Evolutionary conservation across 2,888 invertebrate species (phyloP), one percentile per base, ranked within the genome.

Genomic region (Coelopa pilipes): DNA sequence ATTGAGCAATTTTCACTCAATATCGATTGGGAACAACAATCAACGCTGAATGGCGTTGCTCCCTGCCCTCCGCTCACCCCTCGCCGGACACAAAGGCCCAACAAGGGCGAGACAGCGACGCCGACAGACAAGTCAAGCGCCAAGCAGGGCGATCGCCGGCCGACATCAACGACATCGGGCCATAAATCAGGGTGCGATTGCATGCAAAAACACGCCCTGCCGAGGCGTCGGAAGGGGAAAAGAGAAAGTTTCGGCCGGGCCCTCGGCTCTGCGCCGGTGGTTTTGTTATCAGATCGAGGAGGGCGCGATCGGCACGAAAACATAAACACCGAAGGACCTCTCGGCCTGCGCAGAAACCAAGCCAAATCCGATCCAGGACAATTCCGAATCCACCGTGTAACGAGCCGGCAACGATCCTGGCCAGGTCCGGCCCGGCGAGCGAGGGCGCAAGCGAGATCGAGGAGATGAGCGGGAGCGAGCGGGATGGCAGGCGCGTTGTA

Each of bases 201-300:
- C 66, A 66, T 70, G 55, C 71, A 71, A 57, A 62, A 62, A 19
- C 69, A 11, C 11, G 19, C n/a, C 11, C n/a, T 21, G 2, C 45
- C 19, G 0, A 15, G 19, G 12, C 46, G 1, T 53, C n/a, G 17
- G 12, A 65, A 57, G 53, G 45, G 55, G 49, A 69, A 73, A 73
- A 73, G 73, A 69, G 73, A 73, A 73, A 73, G 73, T 73, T 73
- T 50, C 47, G 17, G 24, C 12, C 15, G 15, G 34, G 34, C 67
- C 49, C n/a, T 62, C 4, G 21, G 55, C 63, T 70, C 77, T 74
- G 67, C 76, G 80, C 79, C 80, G 80, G 83, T 84, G 84, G 84
- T 84, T 84, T 83, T 82, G 82, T 81, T 82, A 83, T 84, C 84
- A 79, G 80, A 79, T 76, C 76, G 59, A 77, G 76, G 80, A 82